Evolutionary conservation across 2,113 vertebrate genomes (phyloP), one percentile per base, ranked within the genome.

Genomic region (Amphiprion ocellaris): DNA sequence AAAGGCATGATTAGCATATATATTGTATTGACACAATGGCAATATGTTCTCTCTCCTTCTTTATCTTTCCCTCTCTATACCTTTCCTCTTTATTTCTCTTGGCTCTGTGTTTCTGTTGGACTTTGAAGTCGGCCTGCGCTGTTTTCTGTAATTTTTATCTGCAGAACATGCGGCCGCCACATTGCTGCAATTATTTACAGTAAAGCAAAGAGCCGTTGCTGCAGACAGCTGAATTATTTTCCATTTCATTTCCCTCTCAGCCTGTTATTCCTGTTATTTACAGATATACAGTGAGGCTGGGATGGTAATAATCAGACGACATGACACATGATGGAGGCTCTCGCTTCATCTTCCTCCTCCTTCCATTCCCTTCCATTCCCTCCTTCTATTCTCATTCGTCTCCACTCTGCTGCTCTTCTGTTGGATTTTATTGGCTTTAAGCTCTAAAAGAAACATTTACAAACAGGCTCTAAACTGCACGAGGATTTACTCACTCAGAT

Each of bases 1-100:
- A 92, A 92, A 90, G 87, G 86, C 77, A 76, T 79, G 88, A 92
- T 92, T 93, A 94, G 85, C 89, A 93, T 93, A 90, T 92, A 93
- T 92, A 91, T 89, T 93, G 89, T 92, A 85, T 89, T 92, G 87
- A 92, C 87, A 92, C 86, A 89, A 84, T 83, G 81, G 86, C 82
- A 87, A 87, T 84, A 82, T 89, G 85, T 83, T 80, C 86, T 12
- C 71, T 26, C 76, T 86, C 49, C 69, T 17, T 65, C 65, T 87
- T 78, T 80, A 54, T 86, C 66, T 86, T 14, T 74, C 68, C 81
- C 68, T 77, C 69, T 76, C 74, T 63, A 55, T 68, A 28, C 19
- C 60, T 77, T 76, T 30, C 65, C 50, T 64, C 41, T 61, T 23
- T 41, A 24, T 54, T 47, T 46, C 55, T 21, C 28, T 12, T 24